Percentiles rank a stretch among this genome's conserved stretches.
These are phyloP conservation scores for Episyrphus balteatus DNA, from an alignment of 1,140 invertebrate genomes.

Conservation along the genomic window DNA sequence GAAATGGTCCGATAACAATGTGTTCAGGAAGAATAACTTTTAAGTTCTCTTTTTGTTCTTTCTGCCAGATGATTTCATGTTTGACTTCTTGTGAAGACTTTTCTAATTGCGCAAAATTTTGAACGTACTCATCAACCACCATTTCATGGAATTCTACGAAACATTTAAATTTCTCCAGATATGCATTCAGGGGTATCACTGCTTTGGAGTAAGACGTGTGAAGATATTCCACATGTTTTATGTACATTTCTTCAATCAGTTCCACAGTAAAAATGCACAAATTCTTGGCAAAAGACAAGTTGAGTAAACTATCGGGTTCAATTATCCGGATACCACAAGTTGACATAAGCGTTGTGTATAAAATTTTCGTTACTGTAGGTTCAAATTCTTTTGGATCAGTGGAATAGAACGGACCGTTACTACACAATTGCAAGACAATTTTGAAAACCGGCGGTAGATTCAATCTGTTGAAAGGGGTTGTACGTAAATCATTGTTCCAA, in stretches of 20 bases:
- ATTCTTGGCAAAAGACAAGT: conserved; percentile 24
- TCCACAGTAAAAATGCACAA: conserved; percentile 26
- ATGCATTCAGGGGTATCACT: conserved; percentile 17
- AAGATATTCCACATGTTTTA: conserved; percentile 14
- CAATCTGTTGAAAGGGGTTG: conserved; percentile 17
- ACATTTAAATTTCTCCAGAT: conserved; percentile 18
- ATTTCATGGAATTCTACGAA: conserved; percentile 26
- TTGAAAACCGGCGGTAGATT: conserved; percentile 22
- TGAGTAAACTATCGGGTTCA: conserved; percentile 18
- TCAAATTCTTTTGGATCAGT: conserved; percentile 28
- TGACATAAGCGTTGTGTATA: conserved; percentile 21
- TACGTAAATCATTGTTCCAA: conserved; percentile 24
- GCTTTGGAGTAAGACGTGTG: conserved; percentile 16
- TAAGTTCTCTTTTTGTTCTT: conserved; percentile 24
- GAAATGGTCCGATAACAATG: conserved; percentile 29
- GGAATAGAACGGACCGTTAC: conserved; percentile 22
- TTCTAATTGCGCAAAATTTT: conserved; percentile 9
- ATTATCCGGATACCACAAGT: conserved; percentile 18
- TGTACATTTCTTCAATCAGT: conserved; percentile 24
- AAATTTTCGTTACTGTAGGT: conserved; percentile 20
- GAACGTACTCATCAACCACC: conserved; percentile 14
- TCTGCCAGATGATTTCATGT: conserved; percentile 24
- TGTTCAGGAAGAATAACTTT: conserved; percentile 19
- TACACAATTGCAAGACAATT: conserved; percentile 18
- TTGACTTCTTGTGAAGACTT: conserved; percentile 25